A percentile compares a stretch with the other conserved stretches of the same genome.
phyloP scores from a whole-genome alignment of 2,113 vertebrate species.

The Xenopus laevis region DNA sequence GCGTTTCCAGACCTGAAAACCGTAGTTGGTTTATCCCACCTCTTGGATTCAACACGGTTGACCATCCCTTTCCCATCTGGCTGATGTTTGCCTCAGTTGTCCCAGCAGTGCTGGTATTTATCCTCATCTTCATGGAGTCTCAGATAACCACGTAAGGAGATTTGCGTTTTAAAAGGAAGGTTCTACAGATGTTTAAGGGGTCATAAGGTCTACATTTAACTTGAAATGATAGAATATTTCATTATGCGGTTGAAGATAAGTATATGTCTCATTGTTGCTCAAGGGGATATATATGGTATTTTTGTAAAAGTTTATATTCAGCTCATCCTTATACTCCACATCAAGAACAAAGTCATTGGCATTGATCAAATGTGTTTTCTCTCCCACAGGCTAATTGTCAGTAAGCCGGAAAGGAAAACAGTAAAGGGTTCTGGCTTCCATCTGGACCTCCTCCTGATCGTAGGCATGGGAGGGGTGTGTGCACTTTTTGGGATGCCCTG shows the following conservation, averaged over 20 bases:
- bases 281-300: too few relatives aligned
- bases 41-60: constrained; percentile 50
- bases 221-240: too few relatives aligned
- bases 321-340: too few relatives aligned
- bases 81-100: constrained; percentile 79
- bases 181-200: too few relatives aligned
- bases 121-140: constrained; percentile 96
- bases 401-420: constrained; percentile 91
- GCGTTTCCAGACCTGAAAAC: constrained; percentile 59
- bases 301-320: too few relatives aligned
- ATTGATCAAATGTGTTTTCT: neutral
- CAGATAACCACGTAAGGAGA: constrained; percentile 93
- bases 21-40: constrained; percentile 86
- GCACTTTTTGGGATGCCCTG: constrained; percentile 90
- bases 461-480: constrained; percentile 81
- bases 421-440: constrained; percentile 93
- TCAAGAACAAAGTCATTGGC: too few relatives aligned
- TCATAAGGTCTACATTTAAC: too few relatives aligned
- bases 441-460: constrained; percentile 86
- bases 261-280: too few relatives aligned
- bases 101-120: constrained; percentile 89
- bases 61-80: constrained; percentile 67
- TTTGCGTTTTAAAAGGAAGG: too few relatives aligned
- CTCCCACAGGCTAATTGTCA: constrained; percentile 80
- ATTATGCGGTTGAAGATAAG: too few relatives aligned